Base-by-base conservation (phyloP, 2,797 vertebrate species). In the Anniella stebbinsi region DNA sequence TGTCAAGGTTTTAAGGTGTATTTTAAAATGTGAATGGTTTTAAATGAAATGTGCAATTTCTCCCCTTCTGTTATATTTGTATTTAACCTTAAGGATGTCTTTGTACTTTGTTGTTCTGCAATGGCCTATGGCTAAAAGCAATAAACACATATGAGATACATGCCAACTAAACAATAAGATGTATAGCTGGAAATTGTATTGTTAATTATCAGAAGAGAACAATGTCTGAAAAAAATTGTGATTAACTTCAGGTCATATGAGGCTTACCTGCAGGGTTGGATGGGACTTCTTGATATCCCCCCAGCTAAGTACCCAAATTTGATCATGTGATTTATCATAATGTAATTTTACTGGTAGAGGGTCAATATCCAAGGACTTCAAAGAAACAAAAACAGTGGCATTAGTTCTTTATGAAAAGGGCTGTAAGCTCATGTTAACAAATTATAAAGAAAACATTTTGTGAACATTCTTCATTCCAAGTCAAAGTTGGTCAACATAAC, bases 281-380 rank as follows among this genome's bases (percentile, higher is more conserved):
- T 97, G 98, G 36, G 98, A 98, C 86, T 97, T 98, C 92, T 93
- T 97, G 96, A 96, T 94, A 54, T 98, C 96, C 0, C 98, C 98
- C 99, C 98, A 99, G 92, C 98, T 98, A 38, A 99, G 97, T 83
- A 99, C 97, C 99, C 99, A 99, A 57, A 99, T 97, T 94, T 99
- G 99, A 95, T 99, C 99, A 66, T 99, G 98, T 73, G 99, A 99
- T 96, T 99, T 99, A 96, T 99, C 99, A 0, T 99, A 99, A 89
- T 98, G 97, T 92, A 99, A 95, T 97, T 99, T 99, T 78, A 98
- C 98, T 0, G 99, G 99, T 63, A 98, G 97, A 0, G 98, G 97
- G 93, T 99, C 98, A 87, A 98, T 98, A 92, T 97, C 96, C 93
- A 99, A 97, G 72, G 97, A 98, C 99, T 99, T 96, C 2, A 93